These are phyloP conservation scores for Euphonia xanthogaster DNA, from an alignment of 2,797 vertebrate genomes.

Conservation along the genomic window DNA sequence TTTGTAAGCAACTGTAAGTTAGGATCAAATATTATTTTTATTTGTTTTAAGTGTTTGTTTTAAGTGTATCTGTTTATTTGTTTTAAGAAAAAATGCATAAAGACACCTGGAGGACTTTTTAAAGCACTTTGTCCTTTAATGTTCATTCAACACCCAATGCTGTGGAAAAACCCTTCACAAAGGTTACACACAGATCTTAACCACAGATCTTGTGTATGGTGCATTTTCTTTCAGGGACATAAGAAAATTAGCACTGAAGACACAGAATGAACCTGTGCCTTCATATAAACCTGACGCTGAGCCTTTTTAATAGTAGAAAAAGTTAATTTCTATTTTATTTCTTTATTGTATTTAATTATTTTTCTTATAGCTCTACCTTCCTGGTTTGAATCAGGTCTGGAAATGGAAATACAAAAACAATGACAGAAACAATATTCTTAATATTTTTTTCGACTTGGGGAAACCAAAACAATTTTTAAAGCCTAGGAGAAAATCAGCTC, in stretches of 20 bases:
- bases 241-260: neutral
- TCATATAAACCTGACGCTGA: neutral
- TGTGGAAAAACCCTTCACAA: neutral
- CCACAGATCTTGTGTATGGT: neutral
- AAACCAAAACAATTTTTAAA: neutral
- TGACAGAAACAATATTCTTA: neutral
- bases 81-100: neutral
- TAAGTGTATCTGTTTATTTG: too few species aligned
- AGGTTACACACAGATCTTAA: neutral
- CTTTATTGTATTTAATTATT: neutral
- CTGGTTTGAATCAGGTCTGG: neutral
- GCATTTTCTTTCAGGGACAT: neutral
- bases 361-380: neutral
- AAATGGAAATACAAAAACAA: neutral
- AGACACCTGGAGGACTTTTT: neutral
- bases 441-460: neutral
- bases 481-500: neutral
- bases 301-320: neutral
- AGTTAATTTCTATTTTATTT: neutral
- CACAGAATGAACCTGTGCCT: neutral
- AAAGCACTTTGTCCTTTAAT: neutral
- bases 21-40: neutral
- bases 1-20: neutral
- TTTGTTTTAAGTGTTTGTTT: neutral
- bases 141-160: neutral